Percentiles rank a stretch among this genome's conserved stretches.
phyloP scores from a whole-genome alignment of 1,140 invertebrate genomes.

The Tetramorium alpestre region DNA sequence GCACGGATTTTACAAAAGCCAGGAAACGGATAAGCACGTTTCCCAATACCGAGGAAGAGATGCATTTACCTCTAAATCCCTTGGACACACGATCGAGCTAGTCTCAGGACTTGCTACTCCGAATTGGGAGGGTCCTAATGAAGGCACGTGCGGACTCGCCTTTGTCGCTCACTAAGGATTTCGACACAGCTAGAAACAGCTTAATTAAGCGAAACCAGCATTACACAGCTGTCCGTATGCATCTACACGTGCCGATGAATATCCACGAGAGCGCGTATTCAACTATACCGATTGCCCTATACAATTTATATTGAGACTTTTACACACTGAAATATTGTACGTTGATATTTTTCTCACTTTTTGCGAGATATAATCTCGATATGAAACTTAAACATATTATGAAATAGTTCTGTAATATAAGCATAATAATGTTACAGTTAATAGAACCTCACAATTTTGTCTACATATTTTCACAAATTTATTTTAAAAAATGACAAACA shows the following conservation, averaged over 20 bases:
- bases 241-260: constrained; percentile 66
- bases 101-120: constrained; percentile 70
- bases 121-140: constrained; percentile 77
- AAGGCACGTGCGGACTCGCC: constrained; percentile 78
- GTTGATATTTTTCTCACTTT: not conserved
- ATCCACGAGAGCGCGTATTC: constrained; percentile 41
- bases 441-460: not conserved
- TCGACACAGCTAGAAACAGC: constrained; percentile 76
- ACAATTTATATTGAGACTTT: not conserved
- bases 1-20: not conserved
- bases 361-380: not conserved
- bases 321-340: not conserved
- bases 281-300: not conserved
- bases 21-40: not conserved
- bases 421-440: not conserved
- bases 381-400: not conserved
- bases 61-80: not conserved
- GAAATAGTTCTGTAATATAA: not conserved
- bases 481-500: not conserved
- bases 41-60: constrained; percentile 16
- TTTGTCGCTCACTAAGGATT: constrained; percentile 75
- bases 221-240: constrained; percentile 63
- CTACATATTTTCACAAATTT: not conserved
- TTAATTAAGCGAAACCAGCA: constrained; percentile 81
- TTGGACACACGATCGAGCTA: constrained; percentile 64